Evolutionary conservation across 2,113 vertebrate species (phyloP).

Genomic region (Nyctereutes procyonoides): DNA sequence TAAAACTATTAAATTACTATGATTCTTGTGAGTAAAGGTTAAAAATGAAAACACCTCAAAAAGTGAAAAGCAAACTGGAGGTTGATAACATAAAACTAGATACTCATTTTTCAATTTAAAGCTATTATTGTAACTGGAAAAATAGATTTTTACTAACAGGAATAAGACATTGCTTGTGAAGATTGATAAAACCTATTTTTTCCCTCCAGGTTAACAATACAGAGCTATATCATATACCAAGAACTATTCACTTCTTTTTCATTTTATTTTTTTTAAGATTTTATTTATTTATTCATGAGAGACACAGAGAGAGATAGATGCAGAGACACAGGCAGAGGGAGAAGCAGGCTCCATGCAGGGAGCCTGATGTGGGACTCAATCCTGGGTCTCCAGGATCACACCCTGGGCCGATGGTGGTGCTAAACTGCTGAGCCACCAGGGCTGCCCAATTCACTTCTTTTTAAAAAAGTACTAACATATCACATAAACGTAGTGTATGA

Average conservation of each 20-base stretch:
- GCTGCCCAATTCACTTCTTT: not conserved
- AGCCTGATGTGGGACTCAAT: too few relatives aligned
- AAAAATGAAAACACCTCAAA: slow-evolving; percentile 42
- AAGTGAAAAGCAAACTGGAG: not conserved
- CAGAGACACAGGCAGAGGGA: too few relatives aligned
- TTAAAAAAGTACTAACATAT: not conserved
- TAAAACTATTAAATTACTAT: slow-evolving; percentile 25
- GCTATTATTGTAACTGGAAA: not conserved
- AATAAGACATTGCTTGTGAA: not conserved
- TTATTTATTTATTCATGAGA: too few relatives aligned
- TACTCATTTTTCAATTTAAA: not conserved
- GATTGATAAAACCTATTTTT: not conserved
- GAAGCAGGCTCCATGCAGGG: too few relatives aligned
- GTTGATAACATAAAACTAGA: not conserved
- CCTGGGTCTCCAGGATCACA: too few relatives aligned
- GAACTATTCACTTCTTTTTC: not conserved
- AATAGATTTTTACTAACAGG: not conserved
- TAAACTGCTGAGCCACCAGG: too few relatives aligned
- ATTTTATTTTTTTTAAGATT: too few relatives aligned
- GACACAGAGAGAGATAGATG: too few relatives aligned
- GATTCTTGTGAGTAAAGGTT: not conserved
- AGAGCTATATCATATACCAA: not conserved
- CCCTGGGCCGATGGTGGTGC: too few relatives aligned
- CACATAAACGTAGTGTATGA: not conserved
- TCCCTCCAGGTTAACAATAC: not conserved